Evolutionary conservation across 2,888 invertebrate genomes (phyloP).

Genomic region (Amitus sp.): DNA sequence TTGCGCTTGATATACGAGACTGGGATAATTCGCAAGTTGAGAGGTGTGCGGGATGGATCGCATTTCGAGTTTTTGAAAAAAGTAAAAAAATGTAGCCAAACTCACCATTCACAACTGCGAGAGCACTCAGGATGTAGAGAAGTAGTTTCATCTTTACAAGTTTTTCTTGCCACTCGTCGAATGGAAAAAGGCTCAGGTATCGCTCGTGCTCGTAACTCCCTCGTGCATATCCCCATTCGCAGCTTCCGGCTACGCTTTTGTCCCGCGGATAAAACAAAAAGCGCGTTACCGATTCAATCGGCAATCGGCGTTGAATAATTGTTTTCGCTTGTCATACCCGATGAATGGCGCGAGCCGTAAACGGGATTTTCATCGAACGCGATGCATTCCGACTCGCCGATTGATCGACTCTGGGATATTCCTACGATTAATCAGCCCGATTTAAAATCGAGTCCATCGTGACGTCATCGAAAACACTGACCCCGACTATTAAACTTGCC

Average conservation of each 20-base stretch:
- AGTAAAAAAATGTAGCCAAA: slow-evolving; percentile 12
- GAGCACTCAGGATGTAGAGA: slow-evolving; percentile 52
- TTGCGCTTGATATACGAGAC: neutral
- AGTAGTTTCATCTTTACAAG: slow-evolving; percentile 49
- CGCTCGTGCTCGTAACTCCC: neutral
- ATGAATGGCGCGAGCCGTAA: no score
- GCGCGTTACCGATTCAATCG: no score
- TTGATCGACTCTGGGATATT: neutral
- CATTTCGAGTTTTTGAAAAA: no score
- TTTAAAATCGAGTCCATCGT: neutral
- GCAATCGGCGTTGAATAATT: no score
- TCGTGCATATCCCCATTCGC: slow-evolving; percentile 11
- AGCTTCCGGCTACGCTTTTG: neutral
- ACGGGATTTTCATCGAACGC: neutral
- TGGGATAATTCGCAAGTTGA: neutral
- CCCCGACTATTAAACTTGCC: neutral
- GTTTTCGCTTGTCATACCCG: no score
- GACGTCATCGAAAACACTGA: neutral
- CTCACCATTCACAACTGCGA: slow-evolving; percentile 57
- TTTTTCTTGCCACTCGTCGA: neutral
- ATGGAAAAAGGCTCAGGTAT: no score
- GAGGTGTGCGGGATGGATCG: no score
- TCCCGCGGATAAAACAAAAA: no score
- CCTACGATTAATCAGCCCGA: neutral
- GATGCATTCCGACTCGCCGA: neutral